Evolutionary conservation across 1,140 invertebrate genomes (phyloP), one percentile per base, ranked within the genome.

Genomic region (Papilio aristodemus): DNA sequence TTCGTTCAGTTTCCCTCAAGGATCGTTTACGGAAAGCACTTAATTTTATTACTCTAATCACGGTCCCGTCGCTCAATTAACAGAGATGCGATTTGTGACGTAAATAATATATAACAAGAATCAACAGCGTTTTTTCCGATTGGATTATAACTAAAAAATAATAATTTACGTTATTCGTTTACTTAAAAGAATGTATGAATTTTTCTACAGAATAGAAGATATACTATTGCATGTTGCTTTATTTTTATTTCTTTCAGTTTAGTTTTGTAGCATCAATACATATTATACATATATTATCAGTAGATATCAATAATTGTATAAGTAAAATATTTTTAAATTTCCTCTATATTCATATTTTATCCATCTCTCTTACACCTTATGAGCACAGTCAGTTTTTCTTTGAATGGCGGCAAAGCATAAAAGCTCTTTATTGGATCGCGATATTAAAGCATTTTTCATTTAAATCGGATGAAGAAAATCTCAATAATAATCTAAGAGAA

Each of bases 401-500:
- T 54, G 46, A 54, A 54, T 13, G 43, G 0, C 43, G 9, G 19
- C 17, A 50, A 50, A 46, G 41, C 17, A 46, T 46, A 19, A 46
- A 46, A 50, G 46, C n/a, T 54, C 46, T 50, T 50, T 25, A 54
- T 54, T 25, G 46, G 46, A 54, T 54, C 43, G 46, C 46, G 46
- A 54, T 54, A 54, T 54, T 54, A 54, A 54, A 54, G 17, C 19
- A 25, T 54, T 54, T 54, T 19, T 54, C 46, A 54, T 54, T 54
- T 54, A 17, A 54, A 54, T 54, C 46, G 46, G 46, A 22, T 54
- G 19, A 54, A 54, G 46, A 19, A 54, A 54, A 54, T 54, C 43
- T 54, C 46, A 25, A 54, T 6, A 43, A 43, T 43, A 43, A 43
- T 54, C 2, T 46, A 46, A 6, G 39, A 46, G 6, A 19, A 46